Evolutionary conservation across 2,113 vertebrate species (phyloP).

Genomic region (Plectropomus leopardus): DNA sequence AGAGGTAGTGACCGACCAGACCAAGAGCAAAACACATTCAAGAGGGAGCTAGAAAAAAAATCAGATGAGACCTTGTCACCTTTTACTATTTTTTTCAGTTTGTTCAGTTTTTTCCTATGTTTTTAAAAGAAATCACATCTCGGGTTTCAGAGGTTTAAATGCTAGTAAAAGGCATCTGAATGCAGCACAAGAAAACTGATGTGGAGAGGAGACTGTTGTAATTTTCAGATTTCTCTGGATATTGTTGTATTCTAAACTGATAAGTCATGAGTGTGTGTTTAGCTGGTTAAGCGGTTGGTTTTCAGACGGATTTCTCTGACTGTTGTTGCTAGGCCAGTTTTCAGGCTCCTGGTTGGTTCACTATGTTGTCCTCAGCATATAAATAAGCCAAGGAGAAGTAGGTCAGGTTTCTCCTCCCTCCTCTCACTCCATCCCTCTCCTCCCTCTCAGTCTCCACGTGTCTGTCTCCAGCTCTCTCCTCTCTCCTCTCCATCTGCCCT

Average conservation of each 20-base stretch:
- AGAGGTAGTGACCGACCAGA: too few relatives aligned
- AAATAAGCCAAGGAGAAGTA: constrained; percentile 77
- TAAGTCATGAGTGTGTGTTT: neutral
- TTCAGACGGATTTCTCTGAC: constrained; percentile 33
- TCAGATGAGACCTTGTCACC: too few relatives aligned
- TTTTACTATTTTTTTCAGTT: too few relatives aligned
- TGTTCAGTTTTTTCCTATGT: too few relatives aligned
- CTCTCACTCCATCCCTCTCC: constrained; percentile 41
- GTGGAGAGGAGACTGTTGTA: neutral
- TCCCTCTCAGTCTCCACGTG: constrained; percentile 20
- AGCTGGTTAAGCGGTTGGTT: neutral
- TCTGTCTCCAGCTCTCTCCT: constrained; percentile 21
- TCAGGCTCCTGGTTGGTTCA: constrained; percentile 42
- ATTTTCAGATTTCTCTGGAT: neutral
- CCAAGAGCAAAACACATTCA: too few relatives aligned
- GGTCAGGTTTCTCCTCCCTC: constrained; percentile 74
- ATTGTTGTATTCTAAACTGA: neutral
- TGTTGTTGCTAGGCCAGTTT: constrained; percentile 60
- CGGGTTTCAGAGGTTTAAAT: too few relatives aligned
- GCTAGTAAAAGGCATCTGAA: too few relatives aligned
- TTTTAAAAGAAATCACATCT: too few relatives aligned
- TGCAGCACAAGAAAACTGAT: too few relatives aligned
- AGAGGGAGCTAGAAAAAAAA: too few relatives aligned
- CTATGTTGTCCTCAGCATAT: constrained; percentile 66
- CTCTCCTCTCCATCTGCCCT: constrained; percentile 21